phyloP scores from a whole-genome alignment of 2,797 vertebrate genomes.

The Lepus townsendii region DNA sequence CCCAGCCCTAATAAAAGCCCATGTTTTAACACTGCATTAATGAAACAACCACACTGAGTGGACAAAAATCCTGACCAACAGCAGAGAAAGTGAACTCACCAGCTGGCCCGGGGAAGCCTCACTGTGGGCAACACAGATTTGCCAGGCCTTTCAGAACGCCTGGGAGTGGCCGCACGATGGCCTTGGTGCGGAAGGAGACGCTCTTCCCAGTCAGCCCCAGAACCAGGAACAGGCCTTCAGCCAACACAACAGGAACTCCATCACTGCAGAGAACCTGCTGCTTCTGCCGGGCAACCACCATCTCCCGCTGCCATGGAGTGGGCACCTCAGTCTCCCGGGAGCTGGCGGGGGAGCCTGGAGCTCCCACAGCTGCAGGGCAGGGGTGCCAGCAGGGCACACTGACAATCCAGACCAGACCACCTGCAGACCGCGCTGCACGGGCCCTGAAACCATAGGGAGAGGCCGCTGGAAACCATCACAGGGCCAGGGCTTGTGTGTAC shows the following conservation, averaged over 20 bases:
- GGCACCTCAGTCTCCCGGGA: neutral
- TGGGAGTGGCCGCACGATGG: neutral
- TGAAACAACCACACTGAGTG: neutral
- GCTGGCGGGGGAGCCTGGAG: neutral
- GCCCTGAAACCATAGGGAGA: neutral
- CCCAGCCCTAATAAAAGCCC: neutral
- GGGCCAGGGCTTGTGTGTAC: neutral
- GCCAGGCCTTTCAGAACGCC: neutral
- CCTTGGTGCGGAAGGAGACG: neutral
- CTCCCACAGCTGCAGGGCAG: neutral
- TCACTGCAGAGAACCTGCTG: neutral
- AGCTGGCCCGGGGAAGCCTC: neutral
- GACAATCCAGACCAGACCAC: neutral
- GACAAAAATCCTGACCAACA: neutral
- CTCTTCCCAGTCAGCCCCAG: neutral
- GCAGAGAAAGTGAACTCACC: neutral
- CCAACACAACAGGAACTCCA: neutral
- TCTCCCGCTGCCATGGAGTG: neutral
- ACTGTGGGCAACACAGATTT: too few relatives aligned
- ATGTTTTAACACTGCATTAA: neutral
- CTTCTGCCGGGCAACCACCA: neutral
- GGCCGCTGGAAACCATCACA: neutral
- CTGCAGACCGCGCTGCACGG: neutral
- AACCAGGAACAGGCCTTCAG: neutral
- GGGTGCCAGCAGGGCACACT: neutral